Evolutionary conservation across 1,140 invertebrate species (phyloP).

Genomic region (Drosophila subpulchrella): DNA sequence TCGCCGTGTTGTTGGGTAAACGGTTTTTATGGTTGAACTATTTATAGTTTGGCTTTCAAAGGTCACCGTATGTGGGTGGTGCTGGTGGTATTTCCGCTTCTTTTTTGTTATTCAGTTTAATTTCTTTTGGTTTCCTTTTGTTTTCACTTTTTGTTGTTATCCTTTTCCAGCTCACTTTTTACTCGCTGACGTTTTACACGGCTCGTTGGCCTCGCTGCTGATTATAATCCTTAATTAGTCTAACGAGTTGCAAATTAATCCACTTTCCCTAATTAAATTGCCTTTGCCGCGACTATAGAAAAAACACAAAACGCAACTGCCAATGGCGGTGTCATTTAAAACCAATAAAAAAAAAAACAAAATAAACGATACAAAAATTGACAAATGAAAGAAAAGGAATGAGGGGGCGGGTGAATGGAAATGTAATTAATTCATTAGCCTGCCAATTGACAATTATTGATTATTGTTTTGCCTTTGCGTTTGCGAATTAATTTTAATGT

Average conservation of each 20-base stretch:
- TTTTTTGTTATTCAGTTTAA: constrained; percentile 34
- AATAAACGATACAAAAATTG: constrained; percentile 20
- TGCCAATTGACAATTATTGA: constrained; percentile 80
- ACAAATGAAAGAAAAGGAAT: constrained; percentile 23
- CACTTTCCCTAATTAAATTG: constrained; percentile 84
- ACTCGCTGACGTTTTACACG: constrained; percentile 40
- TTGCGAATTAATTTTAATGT: constrained; percentile 57
- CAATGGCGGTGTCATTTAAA: constrained; percentile 17
- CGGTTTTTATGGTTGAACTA: constrained; percentile 31
- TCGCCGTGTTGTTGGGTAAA: constrained; percentile 18
- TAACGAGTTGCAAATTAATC: constrained; percentile 84
- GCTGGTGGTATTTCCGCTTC: constrained; percentile 5
- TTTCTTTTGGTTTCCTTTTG: constrained; percentile 43
- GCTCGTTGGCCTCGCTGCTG: constrained; percentile 48
- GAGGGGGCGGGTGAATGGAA: constrained; percentile 7
- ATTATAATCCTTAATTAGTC: constrained; percentile 84
- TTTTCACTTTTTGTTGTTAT: constrained; percentile 63
- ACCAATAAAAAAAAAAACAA: constrained; percentile 12
- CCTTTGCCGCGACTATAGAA: constrained; percentile 39
- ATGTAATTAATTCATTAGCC: constrained; percentile 81
- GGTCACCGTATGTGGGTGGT: constrained; percentile 36
- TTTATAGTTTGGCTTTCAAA: constrained; percentile 60
- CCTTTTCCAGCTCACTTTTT: constrained; percentile 37
- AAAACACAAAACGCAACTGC: constrained; percentile 25
- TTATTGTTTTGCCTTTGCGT: constrained; percentile 66